Percentiles rank a stretch among this genome's conserved stretches.
Evolutionary conservation across 1,140 invertebrate genomes (phyloP).

Genomic region (Euborellia annulipes): DNA sequence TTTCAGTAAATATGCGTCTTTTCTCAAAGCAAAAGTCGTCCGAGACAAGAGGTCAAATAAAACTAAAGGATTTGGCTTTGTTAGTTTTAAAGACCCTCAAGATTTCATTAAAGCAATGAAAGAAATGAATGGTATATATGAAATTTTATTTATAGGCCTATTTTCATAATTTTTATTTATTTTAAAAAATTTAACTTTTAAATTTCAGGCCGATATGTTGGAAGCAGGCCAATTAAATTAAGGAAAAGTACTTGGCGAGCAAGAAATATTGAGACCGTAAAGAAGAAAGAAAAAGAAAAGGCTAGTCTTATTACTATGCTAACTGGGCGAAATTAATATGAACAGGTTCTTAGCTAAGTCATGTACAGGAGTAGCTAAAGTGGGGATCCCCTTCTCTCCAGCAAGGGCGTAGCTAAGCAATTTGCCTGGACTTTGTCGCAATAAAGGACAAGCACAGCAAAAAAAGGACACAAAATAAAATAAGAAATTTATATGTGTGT

Average conservation of each 20-base stretch:
- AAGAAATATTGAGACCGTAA: slow-evolving; percentile 79
- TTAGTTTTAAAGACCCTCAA: slow-evolving; percentile 93
- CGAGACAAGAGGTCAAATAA: slow-evolving; percentile 95
- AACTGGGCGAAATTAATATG: slow-evolving; percentile 26
- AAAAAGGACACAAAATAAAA: too few relatives aligned
- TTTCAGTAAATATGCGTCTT: slow-evolving; percentile 91
- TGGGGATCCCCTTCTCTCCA: too few relatives aligned
- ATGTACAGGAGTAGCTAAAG: too few relatives aligned
- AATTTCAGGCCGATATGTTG: slow-evolving; percentile 76
- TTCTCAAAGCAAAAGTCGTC: slow-evolving; percentile 87
- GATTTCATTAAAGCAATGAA: slow-evolving; percentile 98
- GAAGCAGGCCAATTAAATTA: slow-evolving; percentile 94
- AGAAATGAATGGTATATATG: slow-evolving; percentile 73
- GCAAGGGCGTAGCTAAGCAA: too few relatives aligned
- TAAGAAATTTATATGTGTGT: too few relatives aligned
- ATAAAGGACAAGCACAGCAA: too few relatives aligned
- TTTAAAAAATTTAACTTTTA: slow-evolving; percentile 11
- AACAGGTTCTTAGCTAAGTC: too few relatives aligned
- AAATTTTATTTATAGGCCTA: neutral
- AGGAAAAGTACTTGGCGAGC: slow-evolving; percentile 94
- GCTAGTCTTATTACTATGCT: slow-evolving; percentile 55
- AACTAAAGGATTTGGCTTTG: slow-evolving; percentile 97
- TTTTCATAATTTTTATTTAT: neutral
- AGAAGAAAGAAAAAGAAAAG: slow-evolving; percentile 91
- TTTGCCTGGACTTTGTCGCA: too few relatives aligned